Evolutionary conservation across 2,888 invertebrate genomes (phyloP).

Genomic region (Eupeodes latifasciatus): DNA sequence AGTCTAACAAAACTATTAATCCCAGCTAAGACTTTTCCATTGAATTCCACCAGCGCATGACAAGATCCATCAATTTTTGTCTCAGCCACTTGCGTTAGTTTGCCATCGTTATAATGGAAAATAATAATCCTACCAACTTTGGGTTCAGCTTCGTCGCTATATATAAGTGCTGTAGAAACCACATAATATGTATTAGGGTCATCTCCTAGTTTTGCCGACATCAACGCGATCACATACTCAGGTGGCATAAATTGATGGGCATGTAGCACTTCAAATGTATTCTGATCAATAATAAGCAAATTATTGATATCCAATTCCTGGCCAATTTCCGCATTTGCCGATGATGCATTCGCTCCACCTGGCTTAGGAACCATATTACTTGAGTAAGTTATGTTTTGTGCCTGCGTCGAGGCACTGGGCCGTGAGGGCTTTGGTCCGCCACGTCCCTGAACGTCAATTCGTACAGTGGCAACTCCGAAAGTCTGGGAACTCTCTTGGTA

Average conservation of each 20-base stretch:
- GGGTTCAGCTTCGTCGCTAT: conserved; percentile 98
- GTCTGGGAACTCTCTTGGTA: conserved; percentile 97
- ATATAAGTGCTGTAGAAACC: conserved; percentile 96
- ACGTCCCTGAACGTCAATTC: conserved; percentile 94
- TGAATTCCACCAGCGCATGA: conserved; percentile 96
- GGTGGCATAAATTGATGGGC: conserved; percentile 95
- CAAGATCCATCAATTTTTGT: conserved; percentile 98
- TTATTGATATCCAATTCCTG: conserved; percentile 96
- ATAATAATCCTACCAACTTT: conserved; percentile 93
- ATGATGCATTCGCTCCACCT: conserved; percentile 83
- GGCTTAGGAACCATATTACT: conserved; percentile 85
- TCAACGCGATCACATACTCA: conserved; percentile 95
- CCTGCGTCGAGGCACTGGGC: conserved; percentile 92
- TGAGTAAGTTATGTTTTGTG: conserved; percentile 87
- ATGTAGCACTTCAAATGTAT: conserved; percentile 98
- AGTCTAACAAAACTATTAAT: conserved; percentile 98
- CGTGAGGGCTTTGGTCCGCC: conserved; percentile 88
- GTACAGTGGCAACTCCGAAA: conserved; percentile 96
- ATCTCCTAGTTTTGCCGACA: conserved; percentile 95
- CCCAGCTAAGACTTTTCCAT: conserved; percentile 97
- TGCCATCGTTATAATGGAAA: conserved; percentile 95
- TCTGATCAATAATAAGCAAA: conserved; percentile 96
- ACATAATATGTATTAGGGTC: conserved; percentile 96
- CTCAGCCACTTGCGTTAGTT: conserved; percentile 93
- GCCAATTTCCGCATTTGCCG: conserved; percentile 85